phyloP scores from a whole-genome alignment of 2,113 vertebrate genomes.

The Rhabdornis inornatus region DNA sequence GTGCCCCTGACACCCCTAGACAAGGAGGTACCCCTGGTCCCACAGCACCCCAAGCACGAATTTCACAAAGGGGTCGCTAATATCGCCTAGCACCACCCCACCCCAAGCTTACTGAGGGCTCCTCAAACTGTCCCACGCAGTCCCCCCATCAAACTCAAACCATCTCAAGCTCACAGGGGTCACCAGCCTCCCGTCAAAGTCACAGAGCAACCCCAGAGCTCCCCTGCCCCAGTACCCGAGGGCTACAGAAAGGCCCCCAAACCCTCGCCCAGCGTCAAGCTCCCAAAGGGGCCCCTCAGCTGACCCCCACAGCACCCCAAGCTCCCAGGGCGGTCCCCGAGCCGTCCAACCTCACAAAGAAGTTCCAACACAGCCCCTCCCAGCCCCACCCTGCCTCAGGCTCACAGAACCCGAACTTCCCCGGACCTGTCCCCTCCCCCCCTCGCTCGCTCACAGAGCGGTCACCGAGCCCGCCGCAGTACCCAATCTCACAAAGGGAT shows the following conservation, averaged over 20 bases:
- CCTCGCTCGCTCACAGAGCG: accelerated
- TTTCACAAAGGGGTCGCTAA: not conserved
- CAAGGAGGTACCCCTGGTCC: accelerated
- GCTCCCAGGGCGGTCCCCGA: not conserved
- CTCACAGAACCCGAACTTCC: not conserved
- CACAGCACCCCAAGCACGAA: too few relatives aligned
- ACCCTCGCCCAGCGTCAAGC: not conserved
- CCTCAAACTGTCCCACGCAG: too few relatives aligned
- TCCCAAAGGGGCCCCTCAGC: not conserved
- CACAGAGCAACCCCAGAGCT: not conserved
- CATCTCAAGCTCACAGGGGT: not conserved
- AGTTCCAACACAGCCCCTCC: too few relatives aligned
- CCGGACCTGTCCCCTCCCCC: too few relatives aligned
- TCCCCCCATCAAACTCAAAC: too few relatives aligned
- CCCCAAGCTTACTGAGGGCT: too few relatives aligned
- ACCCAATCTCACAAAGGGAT: not conserved
- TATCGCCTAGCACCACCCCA: accelerated
- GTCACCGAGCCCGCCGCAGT: too few relatives aligned
- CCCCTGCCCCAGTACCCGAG: not conserved
- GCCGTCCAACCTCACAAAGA: not conserved
- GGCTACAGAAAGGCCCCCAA: too few relatives aligned
- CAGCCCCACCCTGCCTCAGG: not conserved
- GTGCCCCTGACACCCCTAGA: accelerated
- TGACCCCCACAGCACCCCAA: not conserved
- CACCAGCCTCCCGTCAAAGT: not conserved